Conservation (phyloP, 2,888 invertebrate species). For the Leptinotarsa tumamoca region DNA sequence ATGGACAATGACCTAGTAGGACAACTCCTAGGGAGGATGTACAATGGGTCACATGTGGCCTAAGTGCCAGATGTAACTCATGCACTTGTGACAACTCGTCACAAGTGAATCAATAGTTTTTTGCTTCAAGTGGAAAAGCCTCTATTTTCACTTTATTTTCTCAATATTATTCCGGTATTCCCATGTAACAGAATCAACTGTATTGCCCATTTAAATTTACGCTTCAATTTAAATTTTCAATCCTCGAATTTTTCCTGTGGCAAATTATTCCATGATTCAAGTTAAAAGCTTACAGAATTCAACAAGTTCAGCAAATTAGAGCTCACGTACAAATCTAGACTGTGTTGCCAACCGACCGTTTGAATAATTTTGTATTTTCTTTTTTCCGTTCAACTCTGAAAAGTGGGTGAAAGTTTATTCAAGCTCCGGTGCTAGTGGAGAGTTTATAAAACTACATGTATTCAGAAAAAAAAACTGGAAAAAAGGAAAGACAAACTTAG, state of each 20-base stretch:
- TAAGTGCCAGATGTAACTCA: too few species aligned
- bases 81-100: too few species aligned
- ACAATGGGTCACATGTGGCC: too few species aligned
- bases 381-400: constrained; percentile 9
- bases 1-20: too few species aligned
- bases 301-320: not conserved
- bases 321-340: not conserved
- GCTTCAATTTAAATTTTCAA: too few species aligned
- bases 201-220: too few species aligned
- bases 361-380: constrained; percentile 5
- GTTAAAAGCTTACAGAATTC: not conserved
- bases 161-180: too few species aligned
- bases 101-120: too few species aligned
- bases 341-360: not conserved
- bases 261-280: not conserved
- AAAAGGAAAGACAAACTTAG: constrained; percentile 30
- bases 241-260: not conserved
- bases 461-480: constrained; percentile 5
- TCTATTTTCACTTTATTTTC: too few species aligned
- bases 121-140: too few species aligned
- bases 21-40: too few species aligned
- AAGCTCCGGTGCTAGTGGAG: constrained; percentile 6
- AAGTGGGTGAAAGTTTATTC: constrained; percentile 19
- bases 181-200: too few species aligned
- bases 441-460: constrained; percentile 15